Evolutionary conservation across 2,888 invertebrate species (phyloP).

Genomic region (Cataglyphis rosenhaueri): DNA sequence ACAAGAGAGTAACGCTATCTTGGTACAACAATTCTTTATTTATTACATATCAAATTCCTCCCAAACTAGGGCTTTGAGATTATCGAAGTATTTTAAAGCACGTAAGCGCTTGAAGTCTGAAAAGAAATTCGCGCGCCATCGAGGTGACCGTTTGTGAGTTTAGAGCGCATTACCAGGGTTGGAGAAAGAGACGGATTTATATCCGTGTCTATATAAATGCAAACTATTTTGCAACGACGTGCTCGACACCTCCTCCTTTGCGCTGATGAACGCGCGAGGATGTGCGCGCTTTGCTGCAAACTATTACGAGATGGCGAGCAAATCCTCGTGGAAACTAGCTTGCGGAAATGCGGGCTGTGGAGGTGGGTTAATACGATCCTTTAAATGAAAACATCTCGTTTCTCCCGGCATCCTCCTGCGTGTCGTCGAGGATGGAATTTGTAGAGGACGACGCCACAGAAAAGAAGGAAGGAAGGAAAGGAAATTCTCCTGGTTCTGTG

Average conservation of each 20-base stretch:
- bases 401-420: slow-evolving; percentile 39
- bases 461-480: slow-evolving; percentile 33
- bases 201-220: slow-evolving; percentile 42
- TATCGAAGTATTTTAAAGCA: not conserved
- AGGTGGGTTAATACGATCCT: slow-evolving; percentile 45
- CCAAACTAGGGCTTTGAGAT: not conserved
- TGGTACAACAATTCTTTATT: not conserved
- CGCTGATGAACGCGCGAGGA: slow-evolving; percentile 14
- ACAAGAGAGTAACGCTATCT: not conserved
- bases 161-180: slow-evolving; percentile 26
- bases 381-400: slow-evolving; percentile 67
- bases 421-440: slow-evolving; percentile 50
- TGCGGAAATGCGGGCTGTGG: slow-evolving; percentile 36
- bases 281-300: slow-evolving; percentile 36
- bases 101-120: not conserved
- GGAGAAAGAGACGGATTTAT: slow-evolving; percentile 7
- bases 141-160: slow-evolving; percentile 34
- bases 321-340: slow-evolving; percentile 56
- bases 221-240: slow-evolving; percentile 47
- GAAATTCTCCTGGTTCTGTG: slow-evolving; percentile 20
- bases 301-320: slow-evolving; percentile 56
- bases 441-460: not conserved
- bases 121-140: not conserved
- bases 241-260: slow-evolving; percentile 23
- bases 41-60: not conserved